Base-by-base conservation (phyloP, 2,797 vertebrate species). In the Cichlasoma orientale region DNA sequence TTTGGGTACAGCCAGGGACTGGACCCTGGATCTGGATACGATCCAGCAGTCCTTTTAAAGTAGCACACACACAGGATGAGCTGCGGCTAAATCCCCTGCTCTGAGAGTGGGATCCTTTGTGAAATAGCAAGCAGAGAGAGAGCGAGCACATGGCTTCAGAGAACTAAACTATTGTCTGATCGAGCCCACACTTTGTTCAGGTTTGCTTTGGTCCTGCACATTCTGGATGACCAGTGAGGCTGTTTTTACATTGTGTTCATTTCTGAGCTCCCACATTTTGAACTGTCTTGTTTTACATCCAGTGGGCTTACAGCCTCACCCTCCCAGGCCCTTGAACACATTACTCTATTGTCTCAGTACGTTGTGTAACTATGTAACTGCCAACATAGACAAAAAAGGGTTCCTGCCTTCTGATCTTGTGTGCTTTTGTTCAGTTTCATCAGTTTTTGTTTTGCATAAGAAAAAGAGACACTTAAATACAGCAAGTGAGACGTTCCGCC, bases 11-110 rank as follows among this genome's bases (percentile, higher is more conserved):
- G 47, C 61, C 58, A 10, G 72, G 53, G 44, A 16, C 53, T 36
- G 74, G 41, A 85, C 21, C 7, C 56, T 41, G 74, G 70, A 52
- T 21, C 72, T 87, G 89, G 87, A 89, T 29, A 1, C 3, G 71
- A 82, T 82, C 90, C 88, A 91, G 78, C 57, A 58, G 68, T 83
- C 91, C 88, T 89, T 92, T 92, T 92, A 92, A 87, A 93, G 89
- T 61, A 79, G 57, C 75, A 80, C 50, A 41, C 75, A 77, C 47
- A 59, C 25, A 2, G 68, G 6, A n/a, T 78, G 83, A 80, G 83
- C 87, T 68, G 81, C 3, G 7, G 56, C 33, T 81, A 66, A 79
- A 78, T 78, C 66, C 73, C 70, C n/a, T 8, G 27, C 56, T 63
- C 27, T 50, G 18, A 25, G 19, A 75, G 72, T 1, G 7, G 2